Evolutionary conservation across 2,888 invertebrate species (phyloP).

Genomic region (Polyploca ridens): DNA sequence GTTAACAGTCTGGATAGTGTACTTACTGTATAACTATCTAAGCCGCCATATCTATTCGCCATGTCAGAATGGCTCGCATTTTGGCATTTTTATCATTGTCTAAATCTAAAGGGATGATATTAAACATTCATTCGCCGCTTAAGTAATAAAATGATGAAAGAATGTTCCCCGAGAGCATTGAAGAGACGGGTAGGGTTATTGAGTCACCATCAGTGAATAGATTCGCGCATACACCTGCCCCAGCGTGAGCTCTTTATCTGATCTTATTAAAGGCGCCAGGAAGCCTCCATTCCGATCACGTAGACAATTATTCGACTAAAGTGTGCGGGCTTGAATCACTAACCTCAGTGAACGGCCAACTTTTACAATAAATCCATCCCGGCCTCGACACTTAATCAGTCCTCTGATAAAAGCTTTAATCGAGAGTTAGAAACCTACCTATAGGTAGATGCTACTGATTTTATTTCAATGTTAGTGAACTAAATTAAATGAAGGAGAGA

Average conservation of each 20-base stretch:
- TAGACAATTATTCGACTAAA: slow-evolving; percentile 84
- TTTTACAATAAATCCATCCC: slow-evolving; percentile 84
- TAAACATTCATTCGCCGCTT: not conserved
- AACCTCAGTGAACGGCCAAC: slow-evolving; percentile 81
- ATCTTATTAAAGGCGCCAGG: slow-evolving; percentile 77
- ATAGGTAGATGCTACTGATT: slow-evolving; percentile 64
- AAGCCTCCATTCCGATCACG: slow-evolving; percentile 79
- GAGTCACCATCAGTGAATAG: slow-evolving; percentile 33
- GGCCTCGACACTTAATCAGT: slow-evolving; percentile 83
- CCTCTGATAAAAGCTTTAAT: slow-evolving; percentile 83
- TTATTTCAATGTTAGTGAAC: slow-evolving; percentile 59
- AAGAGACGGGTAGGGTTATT: slow-evolving; percentile 4
- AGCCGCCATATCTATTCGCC: not conserved
- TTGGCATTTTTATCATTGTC: not conserved
- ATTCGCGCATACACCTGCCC: slow-evolving; percentile 55
- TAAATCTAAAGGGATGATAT: not conserved
- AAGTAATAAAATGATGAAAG: not conserved
- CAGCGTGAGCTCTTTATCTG: slow-evolving; percentile 70
- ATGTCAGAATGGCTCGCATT: not conserved
- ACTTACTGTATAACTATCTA: not conserved
- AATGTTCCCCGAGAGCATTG: not conserved
- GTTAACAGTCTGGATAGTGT: slow-evolving; percentile 1
- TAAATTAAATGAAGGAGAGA: slow-evolving; percentile 58
- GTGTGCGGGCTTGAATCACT: slow-evolving; percentile 83
- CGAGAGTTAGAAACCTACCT: slow-evolving; percentile 72